Evolutionary conservation across 2,797 vertebrate genomes (phyloP), one percentile per base, ranked within the genome.

Genomic region (Spheniscus humboldti): DNA sequence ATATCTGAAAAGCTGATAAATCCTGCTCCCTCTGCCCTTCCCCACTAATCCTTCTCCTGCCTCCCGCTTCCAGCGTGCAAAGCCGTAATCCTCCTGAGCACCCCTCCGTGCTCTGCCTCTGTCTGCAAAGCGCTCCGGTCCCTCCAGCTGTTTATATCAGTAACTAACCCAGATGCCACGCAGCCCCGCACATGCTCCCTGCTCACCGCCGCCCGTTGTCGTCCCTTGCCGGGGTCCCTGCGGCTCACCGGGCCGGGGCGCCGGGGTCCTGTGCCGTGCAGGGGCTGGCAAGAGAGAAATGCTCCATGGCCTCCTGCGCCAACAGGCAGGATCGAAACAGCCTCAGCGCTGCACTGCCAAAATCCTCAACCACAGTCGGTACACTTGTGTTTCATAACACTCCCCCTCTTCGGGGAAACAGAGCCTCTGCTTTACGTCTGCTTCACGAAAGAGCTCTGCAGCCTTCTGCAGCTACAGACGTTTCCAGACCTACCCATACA

Each of bases 281-380:
- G 88, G 60, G 5, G 33, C 50, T 4, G 82, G 50, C 20, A 37
- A 31, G 5, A 3, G 43, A 12, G 66, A 13, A 2, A 3, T 24
- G 39, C 83, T 90, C 90, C 95, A 76, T 60, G 94, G 95, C 92
- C 86, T 86, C 79, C 93, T 33, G 85, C 69, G 52, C 77, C 77
- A 22, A 1, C 78, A 7, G 78, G 69, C 92, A 4, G 55, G 86
- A 4, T 50, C 7, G 69, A 7, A 50, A 72, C 80, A 14, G 59
- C 68, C 23, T 24, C 63, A 1, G 50, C 48, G 72, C 52, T 4
- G 83, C 63, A 7, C 59, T 35, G 83, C 90, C 90, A 2, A 10
- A 48, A 78, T 55, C 72, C 67, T 90, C 75, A 56, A 12, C 72
- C 66, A 2, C 82, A 0, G 69, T 24, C 76, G 1, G 57, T 8